These are phyloP conservation scores for Paedocypris sp. DNA, from an alignment of 2,113 vertebrate genomes.

Conservation along the genomic window DNA sequence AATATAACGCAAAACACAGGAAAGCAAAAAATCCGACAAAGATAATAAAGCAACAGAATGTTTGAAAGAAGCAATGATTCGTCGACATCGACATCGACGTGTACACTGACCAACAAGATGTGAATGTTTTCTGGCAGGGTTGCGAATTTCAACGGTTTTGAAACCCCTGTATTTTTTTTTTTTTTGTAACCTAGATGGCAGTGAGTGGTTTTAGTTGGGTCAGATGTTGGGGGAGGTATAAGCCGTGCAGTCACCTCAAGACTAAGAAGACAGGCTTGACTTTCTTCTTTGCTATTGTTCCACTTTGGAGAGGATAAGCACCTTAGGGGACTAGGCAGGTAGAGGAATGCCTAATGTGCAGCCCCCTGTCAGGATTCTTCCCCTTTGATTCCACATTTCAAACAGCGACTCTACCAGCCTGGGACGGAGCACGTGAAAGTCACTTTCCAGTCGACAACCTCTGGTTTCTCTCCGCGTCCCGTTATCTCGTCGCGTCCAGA, in stretches of 20 bases:
- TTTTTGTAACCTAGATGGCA: not conserved
- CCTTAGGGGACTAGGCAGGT: constrained; percentile 44
- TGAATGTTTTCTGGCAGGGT: too few relatives aligned
- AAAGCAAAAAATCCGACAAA: too few relatives aligned
- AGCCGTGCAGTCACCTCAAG: constrained; percentile 3
- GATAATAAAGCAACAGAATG: too few relatives aligned
- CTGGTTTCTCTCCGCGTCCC: constrained; percentile 28
- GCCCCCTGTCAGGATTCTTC: constrained; percentile 44
- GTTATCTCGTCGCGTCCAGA: constrained; percentile 18
- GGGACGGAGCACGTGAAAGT: constrained; percentile 47
- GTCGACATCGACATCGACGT: too few relatives aligned
- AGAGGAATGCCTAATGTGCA: constrained; percentile 51
- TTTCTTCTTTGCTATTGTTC: constrained; percentile 39
- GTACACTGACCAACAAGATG: too few relatives aligned
- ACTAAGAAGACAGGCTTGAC: constrained; percentile 27
- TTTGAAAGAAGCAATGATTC: too few relatives aligned
- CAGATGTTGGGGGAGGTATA: constrained; percentile 2
- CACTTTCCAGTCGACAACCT: constrained; percentile 46
- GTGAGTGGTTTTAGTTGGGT: not conserved
- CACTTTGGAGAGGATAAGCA: constrained; percentile 48
- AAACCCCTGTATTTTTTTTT: not conserved
- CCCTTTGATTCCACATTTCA: constrained; percentile 50
- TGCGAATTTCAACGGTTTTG: too few relatives aligned
- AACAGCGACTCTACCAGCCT: constrained; percentile 39
- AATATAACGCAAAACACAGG: too few relatives aligned